Evolutionary conservation across 2,113 vertebrate genomes (phyloP).

Genomic region (Charadrius vociferus): DNA sequence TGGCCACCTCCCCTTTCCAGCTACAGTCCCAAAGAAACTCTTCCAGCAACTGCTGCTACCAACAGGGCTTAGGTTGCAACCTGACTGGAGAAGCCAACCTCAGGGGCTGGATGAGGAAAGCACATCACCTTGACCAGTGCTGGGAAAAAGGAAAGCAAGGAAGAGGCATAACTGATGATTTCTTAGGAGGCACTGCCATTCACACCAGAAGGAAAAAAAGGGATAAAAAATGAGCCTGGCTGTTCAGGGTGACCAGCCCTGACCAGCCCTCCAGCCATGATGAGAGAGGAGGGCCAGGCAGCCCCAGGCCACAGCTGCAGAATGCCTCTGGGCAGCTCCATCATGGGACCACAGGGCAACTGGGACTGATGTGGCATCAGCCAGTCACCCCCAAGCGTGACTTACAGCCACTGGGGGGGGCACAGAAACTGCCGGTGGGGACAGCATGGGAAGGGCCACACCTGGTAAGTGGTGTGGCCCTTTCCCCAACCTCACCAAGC

Average conservation of each 20-base stretch:
- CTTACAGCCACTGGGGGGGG: not conserved
- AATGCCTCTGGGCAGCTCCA: not conserved
- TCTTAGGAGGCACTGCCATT: not conserved
- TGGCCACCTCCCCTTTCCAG: not conserved
- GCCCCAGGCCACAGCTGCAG: not conserved
- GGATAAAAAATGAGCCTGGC: not conserved
- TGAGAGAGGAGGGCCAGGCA: not conserved
- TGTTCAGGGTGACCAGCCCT: not conserved
- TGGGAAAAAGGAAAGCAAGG: not conserved
- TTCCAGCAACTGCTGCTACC: not conserved
- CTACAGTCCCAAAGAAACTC: not conserved
- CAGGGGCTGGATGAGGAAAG: accelerated
- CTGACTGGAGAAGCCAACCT: not conserved
- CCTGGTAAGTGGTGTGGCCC: too few relatives aligned
- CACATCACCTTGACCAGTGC: not conserved
- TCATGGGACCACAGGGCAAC: not conserved
- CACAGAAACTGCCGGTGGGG: not conserved
- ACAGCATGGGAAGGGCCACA: accelerated
- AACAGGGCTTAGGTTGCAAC: not conserved
- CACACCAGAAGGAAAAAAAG: not conserved
- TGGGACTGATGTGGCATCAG: not conserved
- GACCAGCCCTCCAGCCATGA: not conserved
- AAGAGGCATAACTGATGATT: not conserved
- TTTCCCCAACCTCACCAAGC: accelerated
- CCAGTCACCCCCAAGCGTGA: not conserved